Evolutionary conservation across 2,113 vertebrate species (phyloP), one percentile per base, ranked within the genome.

Genomic region (Gallinago undulata): DNA sequence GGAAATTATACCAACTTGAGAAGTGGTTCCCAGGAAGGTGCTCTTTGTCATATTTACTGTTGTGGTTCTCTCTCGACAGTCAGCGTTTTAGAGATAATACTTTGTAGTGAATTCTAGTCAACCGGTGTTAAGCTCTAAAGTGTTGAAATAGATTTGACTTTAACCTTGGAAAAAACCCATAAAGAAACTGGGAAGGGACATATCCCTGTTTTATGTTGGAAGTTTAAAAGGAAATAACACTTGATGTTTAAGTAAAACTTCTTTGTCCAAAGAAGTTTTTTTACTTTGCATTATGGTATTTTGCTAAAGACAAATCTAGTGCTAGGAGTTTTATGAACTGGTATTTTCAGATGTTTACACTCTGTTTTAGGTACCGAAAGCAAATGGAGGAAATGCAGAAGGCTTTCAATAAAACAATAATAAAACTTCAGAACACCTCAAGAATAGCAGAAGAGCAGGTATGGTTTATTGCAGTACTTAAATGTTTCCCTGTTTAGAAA

Each of bases 361-460:
- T 35, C 33, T 69, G 84, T 95, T 94, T 55, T 62, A 99, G 99
- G 93, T 99, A 99, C 90, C 99, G 99, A 78, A 99, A 99, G 96
- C 99, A 99, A 98, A 99, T 99, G 99, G 99, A 99, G 94, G 99
- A 99, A 98, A 99, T 99, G 99, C 99, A 99, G 96, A 98, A 98
- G 94, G 99, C 99, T 39, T 99, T 99, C 94, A 99, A 99, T 96
- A 99, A 99, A 97, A 99, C 99, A 92, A 99, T 99, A 98, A 98
- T 99, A 96, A 99, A 99, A 89, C 99, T 99, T 96, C 99, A 99
- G 97, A 99, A 99, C 98, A 99, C 99, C 63, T 99, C 99, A 88
- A 98, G 98, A 97, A 99, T 99, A 35, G 99, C 99, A 68, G 99
- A 99, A 91, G 99, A 99, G 48, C 99, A 99, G 99, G 99, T 99